Conservation (phyloP, 1,140 invertebrate genomes). For the Portunus trituberculatus region DNA sequence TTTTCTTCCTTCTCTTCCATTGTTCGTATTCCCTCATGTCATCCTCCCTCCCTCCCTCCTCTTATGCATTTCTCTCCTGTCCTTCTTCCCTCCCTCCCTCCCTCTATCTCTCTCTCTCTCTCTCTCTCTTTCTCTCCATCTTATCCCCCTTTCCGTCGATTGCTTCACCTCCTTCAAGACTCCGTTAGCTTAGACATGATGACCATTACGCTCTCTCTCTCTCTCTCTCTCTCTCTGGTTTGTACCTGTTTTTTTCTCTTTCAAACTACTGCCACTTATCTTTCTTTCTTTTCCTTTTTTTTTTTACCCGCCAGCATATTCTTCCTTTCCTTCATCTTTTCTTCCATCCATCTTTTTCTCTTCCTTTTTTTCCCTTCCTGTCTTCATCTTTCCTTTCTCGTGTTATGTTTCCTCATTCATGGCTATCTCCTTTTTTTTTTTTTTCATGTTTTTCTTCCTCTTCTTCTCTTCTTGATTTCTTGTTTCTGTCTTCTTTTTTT, state of each 20-base stretch:
- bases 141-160: neutral
- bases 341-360: neutral
- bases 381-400: neutral
- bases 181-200: no score
- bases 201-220: neutral
- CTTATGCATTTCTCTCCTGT: neutral
- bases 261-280: neutral
- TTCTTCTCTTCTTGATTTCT: neutral
- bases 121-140: neutral
- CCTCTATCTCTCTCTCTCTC: conserved; percentile 24
- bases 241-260: neutral
- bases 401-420: neutral
- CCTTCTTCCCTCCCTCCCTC: neutral
- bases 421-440: neutral
- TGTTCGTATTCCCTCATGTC: neutral
- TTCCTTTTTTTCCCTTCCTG: neutral
- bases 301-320: neutral
- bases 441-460: neutral
- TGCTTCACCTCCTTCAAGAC: no score
- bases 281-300: neutral
- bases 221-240: neutral
- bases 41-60: neutral
- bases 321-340: neutral
- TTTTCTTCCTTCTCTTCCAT: no score
- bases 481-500: neutral